These are phyloP conservation scores for Aphyosemion australe DNA, from an alignment of 2,113 vertebrate species.

Conservation along the genomic window DNA sequence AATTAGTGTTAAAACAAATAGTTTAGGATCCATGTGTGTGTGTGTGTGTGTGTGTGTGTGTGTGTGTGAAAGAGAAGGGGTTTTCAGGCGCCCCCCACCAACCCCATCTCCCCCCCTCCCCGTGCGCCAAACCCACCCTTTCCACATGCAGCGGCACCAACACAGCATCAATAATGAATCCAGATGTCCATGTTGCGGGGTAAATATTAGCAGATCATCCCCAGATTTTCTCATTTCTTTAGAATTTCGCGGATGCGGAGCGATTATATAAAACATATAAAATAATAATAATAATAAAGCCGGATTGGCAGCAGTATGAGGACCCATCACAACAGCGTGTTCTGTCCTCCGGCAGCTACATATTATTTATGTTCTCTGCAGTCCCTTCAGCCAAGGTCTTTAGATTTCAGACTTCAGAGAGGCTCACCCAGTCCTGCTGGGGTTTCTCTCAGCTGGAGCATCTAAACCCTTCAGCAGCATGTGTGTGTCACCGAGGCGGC, in stretches of 20 bases:
- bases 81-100: constrained; percentile 43
- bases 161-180: constrained; percentile 69
- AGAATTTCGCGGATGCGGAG: background rate
- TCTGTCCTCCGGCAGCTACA: constrained; percentile 41
- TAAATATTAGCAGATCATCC: constrained; percentile 29
- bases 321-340: constrained; percentile 33
- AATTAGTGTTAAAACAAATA: background rate
- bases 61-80: constrained; percentile 13
- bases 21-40: background rate
- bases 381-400: constrained; percentile 43
- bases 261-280: constrained; percentile 1
- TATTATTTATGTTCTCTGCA: constrained; percentile 78
- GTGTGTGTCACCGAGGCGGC: constrained; percentile 32
- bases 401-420: constrained; percentile 16
- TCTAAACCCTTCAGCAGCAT: constrained; percentile 23
- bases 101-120: constrained; percentile 4
- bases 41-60: background rate
- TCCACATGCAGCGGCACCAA: constrained; percentile 63
- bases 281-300: background rate
- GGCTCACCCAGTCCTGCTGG: constrained; percentile 11
- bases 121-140: constrained; percentile 70
- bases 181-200: constrained; percentile 54
- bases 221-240: constrained; percentile 7
- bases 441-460: constrained; percentile 23
- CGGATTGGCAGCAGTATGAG: constrained; percentile 33